phyloP scores from a whole-genome alignment of 1,140 invertebrate species.

The Zaprionus tsacasi region DNA sequence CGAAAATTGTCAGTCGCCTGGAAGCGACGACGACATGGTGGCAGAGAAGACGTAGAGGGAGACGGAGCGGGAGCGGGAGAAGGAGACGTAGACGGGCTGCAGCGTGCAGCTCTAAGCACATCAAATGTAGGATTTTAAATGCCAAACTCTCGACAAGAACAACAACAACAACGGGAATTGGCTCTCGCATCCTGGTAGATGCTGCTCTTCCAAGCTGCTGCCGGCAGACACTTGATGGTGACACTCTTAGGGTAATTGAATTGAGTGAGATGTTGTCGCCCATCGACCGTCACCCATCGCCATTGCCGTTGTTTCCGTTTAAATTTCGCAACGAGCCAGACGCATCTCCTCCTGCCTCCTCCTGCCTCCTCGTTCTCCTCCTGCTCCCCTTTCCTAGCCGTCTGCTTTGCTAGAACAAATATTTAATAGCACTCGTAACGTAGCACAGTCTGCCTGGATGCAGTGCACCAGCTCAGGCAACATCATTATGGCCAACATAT shows the following conservation, averaged over 20 bases:
- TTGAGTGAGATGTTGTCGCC: slow-evolving; percentile 79
- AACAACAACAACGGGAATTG: slow-evolving; percentile 34
- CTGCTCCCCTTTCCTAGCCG: slow-evolving; percentile 8
- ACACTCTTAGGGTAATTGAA: slow-evolving; percentile 83
- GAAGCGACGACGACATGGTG: slow-evolving; percentile 31
- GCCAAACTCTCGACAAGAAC: slow-evolving; percentile 65
- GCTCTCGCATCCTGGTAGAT: slow-evolving; percentile 9
- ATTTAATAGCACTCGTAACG: slow-evolving; percentile 70
- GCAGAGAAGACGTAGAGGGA: background rate
- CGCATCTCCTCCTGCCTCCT: background rate
- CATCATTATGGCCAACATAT: slow-evolving; percentile 78
- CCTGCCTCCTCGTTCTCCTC: background rate
- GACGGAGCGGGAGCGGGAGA: background rate
- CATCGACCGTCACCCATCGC: slow-evolving; percentile 46
- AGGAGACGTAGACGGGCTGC: background rate
- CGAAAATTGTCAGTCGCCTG: slow-evolving; percentile 75
- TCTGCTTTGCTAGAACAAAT: slow-evolving; percentile 57
- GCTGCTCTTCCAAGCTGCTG: slow-evolving; percentile 32
- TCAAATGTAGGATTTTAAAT: slow-evolving; percentile 82
- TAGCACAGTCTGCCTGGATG: slow-evolving; percentile 32
- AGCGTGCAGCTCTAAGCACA: slow-evolving; percentile 70
- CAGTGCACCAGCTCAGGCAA: slow-evolving; percentile 22
- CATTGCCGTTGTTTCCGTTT: slow-evolving; percentile 44
- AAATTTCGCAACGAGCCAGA: slow-evolving; percentile 58
- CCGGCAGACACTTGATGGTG: slow-evolving; percentile 75